These are phyloP conservation scores for Agonopterix subpropinquella DNA, from an alignment of 2,888 invertebrate species.

Conservation along the genomic window DNA sequence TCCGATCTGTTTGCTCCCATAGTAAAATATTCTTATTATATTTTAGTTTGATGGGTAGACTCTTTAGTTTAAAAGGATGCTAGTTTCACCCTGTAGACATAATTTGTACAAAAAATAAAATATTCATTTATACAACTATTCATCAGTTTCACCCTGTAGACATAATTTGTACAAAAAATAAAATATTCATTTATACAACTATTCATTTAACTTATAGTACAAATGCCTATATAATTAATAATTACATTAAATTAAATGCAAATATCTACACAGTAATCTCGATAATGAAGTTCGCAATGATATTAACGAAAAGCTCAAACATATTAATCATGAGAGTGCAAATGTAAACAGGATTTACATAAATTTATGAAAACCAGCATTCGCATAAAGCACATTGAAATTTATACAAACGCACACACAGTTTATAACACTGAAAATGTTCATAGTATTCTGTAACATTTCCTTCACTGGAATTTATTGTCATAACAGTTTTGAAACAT, in stretches of 20 bases:
- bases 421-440: not conserved
- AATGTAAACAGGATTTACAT: conserved; percentile 35
- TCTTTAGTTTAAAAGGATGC: too few relatives aligned
- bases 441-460: too few relatives aligned
- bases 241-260: conserved; percentile 2
- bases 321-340: conserved; percentile 33
- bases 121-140: not conserved
- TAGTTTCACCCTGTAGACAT: too few relatives aligned
- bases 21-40: too few relatives aligned
- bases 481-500: too few relatives aligned
- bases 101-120: too few relatives aligned
- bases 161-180: too few relatives aligned
- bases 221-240: too few relatives aligned
- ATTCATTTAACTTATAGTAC: not conserved
- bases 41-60: too few relatives aligned
- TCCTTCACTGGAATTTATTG: too few relatives aligned
- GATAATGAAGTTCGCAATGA: conserved; percentile 11
- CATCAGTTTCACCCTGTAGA: not conserved
- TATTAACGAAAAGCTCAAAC: conserved; percentile 18
- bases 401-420: not conserved
- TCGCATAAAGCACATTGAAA: conserved; percentile 1
- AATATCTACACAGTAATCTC: conserved; percentile 16
- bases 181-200: too few relatives aligned
- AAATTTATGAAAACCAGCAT: conserved; percentile 28
- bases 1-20: too few relatives aligned